Base-by-base conservation (phyloP, 2,888 invertebrate genomes). In the Sinodicranocentrus sp. region DNA sequence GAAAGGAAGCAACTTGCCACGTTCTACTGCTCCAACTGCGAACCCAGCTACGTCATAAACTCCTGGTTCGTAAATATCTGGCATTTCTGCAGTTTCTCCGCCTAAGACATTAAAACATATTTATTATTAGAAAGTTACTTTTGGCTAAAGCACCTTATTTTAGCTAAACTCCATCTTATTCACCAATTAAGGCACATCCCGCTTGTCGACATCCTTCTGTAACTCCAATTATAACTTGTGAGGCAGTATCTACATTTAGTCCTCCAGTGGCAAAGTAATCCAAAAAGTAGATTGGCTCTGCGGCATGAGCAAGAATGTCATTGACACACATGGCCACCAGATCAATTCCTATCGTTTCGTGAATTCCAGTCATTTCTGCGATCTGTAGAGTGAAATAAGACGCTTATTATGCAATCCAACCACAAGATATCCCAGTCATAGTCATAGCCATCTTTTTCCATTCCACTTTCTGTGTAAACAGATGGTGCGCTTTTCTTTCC, bases 241-340 rank as follows among this genome's bases (percentile, higher is more conserved):
- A 92, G 0, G 97, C 96, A 0, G 94, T 92, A 0, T 93, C 92
- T 0, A 97, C 94, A 89, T 97, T 93, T 82, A 99, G 92, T 72
- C 94, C 92, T 0, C 98, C 97, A 90, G 97, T 97, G 23, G 98
- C 98, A 91, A 97, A 97, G 91, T 99, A 99, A 92, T 99, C 99
- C 19, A 99, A 92, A 91, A 99, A 99, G 89, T 97, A 98, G 87
- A 99, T 92, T 0, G 99, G 98, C 89, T 97, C 97, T 0, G 98
- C 99, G 59, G 98, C 98, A 85, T 97, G 96, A 88, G 97, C 97
- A 67, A 99, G 91, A 71, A 99, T 94, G 91, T 99, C 98, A 91
- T 99, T 99, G 61, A 97, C 98, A 90, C 98, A 98, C 97, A 98
- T 98, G 2, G 98, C 99, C 1, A 99, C 98, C 39, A 99, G 92